Conservation (phyloP, 2,797 vertebrate species). For the Arvicola amphibius region DNA sequence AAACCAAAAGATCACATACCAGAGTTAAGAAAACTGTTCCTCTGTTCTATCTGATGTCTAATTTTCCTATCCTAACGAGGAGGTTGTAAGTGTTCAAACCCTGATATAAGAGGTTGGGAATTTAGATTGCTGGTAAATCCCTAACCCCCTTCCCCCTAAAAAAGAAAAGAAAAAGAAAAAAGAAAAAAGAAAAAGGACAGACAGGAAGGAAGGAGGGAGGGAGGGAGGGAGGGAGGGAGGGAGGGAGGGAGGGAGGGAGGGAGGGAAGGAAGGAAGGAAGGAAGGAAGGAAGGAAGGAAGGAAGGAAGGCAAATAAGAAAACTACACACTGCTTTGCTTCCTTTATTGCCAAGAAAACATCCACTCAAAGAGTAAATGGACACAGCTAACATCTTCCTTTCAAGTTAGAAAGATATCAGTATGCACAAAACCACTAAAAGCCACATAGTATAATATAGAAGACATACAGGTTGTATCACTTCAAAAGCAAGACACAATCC, state of each 20-base stretch:
- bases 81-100: background rate
- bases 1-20: background rate
- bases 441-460: background rate
- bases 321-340: background rate
- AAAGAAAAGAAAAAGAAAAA: background rate
- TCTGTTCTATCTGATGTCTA: background rate
- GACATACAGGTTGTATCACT: background rate
- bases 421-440: background rate
- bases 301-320: background rate
- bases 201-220: no score
- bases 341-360: background rate
- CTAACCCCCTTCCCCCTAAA: background rate
- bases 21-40: background rate
- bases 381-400: constrained; percentile 28
- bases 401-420: constrained; percentile 8
- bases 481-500: background rate
- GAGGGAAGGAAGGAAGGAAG: background rate
- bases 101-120: background rate
- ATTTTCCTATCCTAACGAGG: background rate
- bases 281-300: fast-evolving
- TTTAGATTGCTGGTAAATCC: background rate
- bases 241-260: fast-evolving
- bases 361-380: background rate
- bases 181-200: background rate
- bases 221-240: fast-evolving